phyloP scores from a whole-genome alignment of 2,797 vertebrate genomes.

The Tinamus major region DNA sequence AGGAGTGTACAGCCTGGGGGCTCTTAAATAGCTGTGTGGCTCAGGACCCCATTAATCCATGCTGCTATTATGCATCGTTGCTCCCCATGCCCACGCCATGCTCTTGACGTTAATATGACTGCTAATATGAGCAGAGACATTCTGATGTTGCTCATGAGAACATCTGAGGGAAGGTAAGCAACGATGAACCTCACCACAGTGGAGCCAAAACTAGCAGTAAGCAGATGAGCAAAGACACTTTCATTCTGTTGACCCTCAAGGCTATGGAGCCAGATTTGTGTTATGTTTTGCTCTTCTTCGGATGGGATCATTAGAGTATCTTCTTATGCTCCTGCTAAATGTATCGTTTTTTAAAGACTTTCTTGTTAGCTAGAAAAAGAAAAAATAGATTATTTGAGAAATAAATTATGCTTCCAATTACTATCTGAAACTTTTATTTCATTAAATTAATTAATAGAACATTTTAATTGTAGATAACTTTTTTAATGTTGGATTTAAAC shows the following conservation, averaged over 20 bases:
- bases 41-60: background rate
- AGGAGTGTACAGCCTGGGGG: background rate
- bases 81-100: background rate
- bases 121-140: background rate
- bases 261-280: background rate
- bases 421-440: background rate
- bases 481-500: background rate
- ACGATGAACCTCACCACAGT: background rate
- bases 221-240: background rate
- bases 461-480: background rate
- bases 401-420: background rate
- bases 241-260: background rate
- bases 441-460: background rate
- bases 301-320: background rate
- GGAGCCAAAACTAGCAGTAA: background rate
- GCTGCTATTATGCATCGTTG: background rate
- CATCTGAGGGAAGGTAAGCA: background rate
- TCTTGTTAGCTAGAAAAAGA: background rate
- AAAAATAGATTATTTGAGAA: background rate
- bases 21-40: fast-evolving
- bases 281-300: background rate
- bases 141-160: background rate
- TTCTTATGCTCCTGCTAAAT: background rate
- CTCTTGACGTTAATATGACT: background rate
- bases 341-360: background rate